Evolutionary conservation across 2,797 vertebrate genomes (phyloP), one percentile per base, ranked within the genome.

Genomic region (Dendrocincla fuliginosa): DNA sequence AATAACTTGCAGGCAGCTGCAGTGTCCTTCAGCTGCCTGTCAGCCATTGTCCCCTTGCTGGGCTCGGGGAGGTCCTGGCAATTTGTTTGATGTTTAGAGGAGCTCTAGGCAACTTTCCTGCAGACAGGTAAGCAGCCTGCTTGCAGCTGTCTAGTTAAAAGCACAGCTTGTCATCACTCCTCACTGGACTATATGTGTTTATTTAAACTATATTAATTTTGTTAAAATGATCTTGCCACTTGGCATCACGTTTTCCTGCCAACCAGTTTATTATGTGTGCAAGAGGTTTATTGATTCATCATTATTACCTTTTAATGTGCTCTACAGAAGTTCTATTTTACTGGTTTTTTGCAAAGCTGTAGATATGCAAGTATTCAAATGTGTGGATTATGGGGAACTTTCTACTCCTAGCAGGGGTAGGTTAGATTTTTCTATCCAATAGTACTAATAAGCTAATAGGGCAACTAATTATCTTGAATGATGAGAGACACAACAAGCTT

Each of bases 11-110:
- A 95, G 87, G 78, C 14, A 9, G 70, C 83, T 91, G 90, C 89
- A 81, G 4, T 69, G 95, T 94, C 96, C 96, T 96, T 89, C 27
- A 53, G 12, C 16, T 60, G 90, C 46, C 74, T 90, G 64, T 56
- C 59, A 49, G 50, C 60, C 41, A 14, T 23, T 32, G 82, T 67
- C 57, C 52, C 83, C 47, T 23, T 28, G 35, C 68, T 42, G 18
- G 42, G 64, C 53, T 70, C 50, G 33, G 71, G 20, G 41, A 57
- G 41, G 50, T 46, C 33, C n/a, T 49, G 42, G 59, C 77, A 78
- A 63, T 50, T 61, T 49, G 42, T 69, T 49, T 41, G 23, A 47
- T 47, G n/a, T 23, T 75, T 44, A 22, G 8, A 47, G 69, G 39
- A 89, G 67, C 70, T 63, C 61, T 50, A 16, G 79, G 73, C 33